These are phyloP conservation scores for Xenentodon cancila DNA, from an alignment of 2,797 vertebrate genomes.

Conservation along the genomic window DNA sequence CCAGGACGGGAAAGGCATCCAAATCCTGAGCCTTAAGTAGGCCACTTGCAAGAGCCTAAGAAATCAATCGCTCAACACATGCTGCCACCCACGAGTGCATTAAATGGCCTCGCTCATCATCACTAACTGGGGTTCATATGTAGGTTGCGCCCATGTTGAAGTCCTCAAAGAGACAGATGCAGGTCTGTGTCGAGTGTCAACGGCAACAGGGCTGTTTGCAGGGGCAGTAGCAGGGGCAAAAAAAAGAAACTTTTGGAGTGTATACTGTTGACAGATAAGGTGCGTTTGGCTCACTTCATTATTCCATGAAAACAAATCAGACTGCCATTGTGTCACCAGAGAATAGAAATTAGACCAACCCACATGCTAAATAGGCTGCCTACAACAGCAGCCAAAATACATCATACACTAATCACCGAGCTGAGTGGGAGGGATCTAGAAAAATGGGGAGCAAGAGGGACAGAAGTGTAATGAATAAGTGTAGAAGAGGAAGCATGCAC, in stretches of 20 bases:
- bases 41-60: constrained; percentile 55
- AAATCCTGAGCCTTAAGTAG: constrained; percentile 66
- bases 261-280: no score
- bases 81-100: constrained; percentile 62
- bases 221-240: constrained; percentile 1
- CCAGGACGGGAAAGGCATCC: constrained; percentile 59
- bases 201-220: constrained; percentile 38
- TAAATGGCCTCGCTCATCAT: constrained; percentile 63
- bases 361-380: constrained; percentile 72
- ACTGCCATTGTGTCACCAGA: constrained; percentile 55
- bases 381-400: constrained; percentile 73
- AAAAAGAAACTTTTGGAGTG: no score
- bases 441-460: constrained; percentile 47
- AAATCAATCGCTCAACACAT: constrained; percentile 70
- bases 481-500: constrained; percentile 21
- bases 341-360: constrained; percentile 70
- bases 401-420: constrained; percentile 75
- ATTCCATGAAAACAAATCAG: constrained; percentile 48
- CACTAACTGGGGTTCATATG: constrained; percentile 47
- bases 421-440: constrained; percentile 68
- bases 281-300: background rate
- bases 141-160: constrained; percentile 46
- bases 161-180: constrained; percentile 36
- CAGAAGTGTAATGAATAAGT: constrained; percentile 54
- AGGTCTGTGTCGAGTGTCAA: constrained; percentile 21